Evolutionary conservation across 2,797 vertebrate species (phyloP).

Genomic region (Labroides dimidiatus): DNA sequence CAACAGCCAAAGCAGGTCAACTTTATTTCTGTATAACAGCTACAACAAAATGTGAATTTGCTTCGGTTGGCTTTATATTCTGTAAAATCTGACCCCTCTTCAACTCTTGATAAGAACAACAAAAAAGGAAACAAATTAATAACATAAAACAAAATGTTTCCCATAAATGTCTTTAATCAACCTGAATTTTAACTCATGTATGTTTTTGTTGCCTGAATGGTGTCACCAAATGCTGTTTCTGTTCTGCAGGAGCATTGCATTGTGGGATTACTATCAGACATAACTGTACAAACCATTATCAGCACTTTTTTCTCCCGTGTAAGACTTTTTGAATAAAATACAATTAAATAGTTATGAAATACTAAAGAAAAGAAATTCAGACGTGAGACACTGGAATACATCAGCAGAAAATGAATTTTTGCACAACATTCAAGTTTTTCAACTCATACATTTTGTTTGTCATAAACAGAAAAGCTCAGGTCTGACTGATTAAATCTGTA

Average conservation of each 20-base stretch:
- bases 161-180: neutral
- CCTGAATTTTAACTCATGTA: too few relatives aligned
- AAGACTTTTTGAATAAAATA: neutral
- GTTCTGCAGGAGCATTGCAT: neutral
- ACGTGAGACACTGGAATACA: neutral
- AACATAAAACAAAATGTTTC: neutral
- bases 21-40: too few relatives aligned
- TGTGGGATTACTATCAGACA: neutral
- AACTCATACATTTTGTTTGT: conserved; percentile 13
- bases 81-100: neutral
- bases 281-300: neutral
- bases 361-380: too few relatives aligned
- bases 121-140: too few relatives aligned
- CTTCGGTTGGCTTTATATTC: too few relatives aligned
- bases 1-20: neutral
- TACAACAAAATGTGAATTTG: too few relatives aligned
- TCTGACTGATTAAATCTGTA: conserved; percentile 13
- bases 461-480: neutral
- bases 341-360: too few relatives aligned
- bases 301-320: neutral
- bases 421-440: neutral
- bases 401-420: neutral
- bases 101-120: neutral
- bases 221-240: neutral
- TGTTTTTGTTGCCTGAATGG: neutral